A percentile compares a stretch with the other conserved stretches of the same genome.
These are phyloP conservation scores for Meriones unguiculatus DNA, from an alignment of 2,113 vertebrate species.

Conservation along the genomic window DNA sequence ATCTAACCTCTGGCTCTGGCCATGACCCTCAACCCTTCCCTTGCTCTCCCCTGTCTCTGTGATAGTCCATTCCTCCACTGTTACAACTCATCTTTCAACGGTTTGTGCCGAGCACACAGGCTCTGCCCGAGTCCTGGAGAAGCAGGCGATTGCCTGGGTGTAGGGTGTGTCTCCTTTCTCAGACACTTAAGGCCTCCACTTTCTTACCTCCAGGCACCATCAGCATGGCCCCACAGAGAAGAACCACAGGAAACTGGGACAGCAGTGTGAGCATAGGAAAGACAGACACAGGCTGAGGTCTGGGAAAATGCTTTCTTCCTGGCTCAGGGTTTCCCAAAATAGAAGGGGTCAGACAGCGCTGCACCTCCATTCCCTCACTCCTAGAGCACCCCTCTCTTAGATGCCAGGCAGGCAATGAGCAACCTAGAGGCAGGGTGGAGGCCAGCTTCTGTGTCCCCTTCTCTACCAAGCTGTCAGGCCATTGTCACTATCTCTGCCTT, in stretches of 20 bases:
- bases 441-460: background rate
- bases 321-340: constrained; percentile 67
- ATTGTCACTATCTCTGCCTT: background rate
- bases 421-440: background rate
- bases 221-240: background rate
- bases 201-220: background rate
- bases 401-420: background rate
- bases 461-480: background rate
- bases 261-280: background rate
- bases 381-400: background rate
- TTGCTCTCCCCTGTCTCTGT: background rate
- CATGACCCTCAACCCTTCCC: background rate
- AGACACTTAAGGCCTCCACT: background rate
- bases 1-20: background rate
- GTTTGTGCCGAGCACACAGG: constrained; percentile 27
- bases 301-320: constrained; percentile 53
- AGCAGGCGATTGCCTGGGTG: background rate
- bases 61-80: background rate
- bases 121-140: background rate
- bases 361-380: background rate
- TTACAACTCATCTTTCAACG: background rate
- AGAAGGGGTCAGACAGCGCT: constrained; percentile 35
- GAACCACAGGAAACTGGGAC: constrained; percentile 31
- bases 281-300: background rate
- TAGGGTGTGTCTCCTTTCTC: background rate